Conservation (phyloP, 2,113 vertebrate genomes). For the Hippocampus abdominalis region DNA sequence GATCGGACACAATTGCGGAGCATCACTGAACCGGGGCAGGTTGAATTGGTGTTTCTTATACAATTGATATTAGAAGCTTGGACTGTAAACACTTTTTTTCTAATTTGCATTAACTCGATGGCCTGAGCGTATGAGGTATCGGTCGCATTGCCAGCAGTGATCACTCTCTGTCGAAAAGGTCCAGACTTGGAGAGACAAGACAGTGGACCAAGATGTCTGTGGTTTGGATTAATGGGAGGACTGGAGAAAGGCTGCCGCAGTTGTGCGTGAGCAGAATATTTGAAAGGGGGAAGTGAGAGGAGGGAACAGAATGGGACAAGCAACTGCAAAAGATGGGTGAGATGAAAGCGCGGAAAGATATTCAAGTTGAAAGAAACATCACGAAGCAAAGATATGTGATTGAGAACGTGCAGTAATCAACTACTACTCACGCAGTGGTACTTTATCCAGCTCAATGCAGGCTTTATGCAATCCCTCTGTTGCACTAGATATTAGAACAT, state of each 20-base stretch:
- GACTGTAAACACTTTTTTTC: neutral
- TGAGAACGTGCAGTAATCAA: constrained; percentile 41
- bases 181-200: constrained; percentile 59
- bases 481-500: constrained; percentile 9
- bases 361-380: constrained; percentile 39
- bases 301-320: constrained; percentile 55
- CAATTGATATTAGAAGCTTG: neutral
- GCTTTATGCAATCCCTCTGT: constrained; percentile 13
- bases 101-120: neutral
- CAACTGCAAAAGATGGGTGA: constrained; percentile 50
- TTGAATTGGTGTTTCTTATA: neutral
- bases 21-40: no score
- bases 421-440: constrained; percentile 19
- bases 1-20: neutral
- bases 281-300: constrained; percentile 55
- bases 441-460: constrained; percentile 21
- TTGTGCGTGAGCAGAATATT: constrained; percentile 87
- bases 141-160: constrained; percentile 10
- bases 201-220: constrained; percentile 78
- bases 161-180: constrained; percentile 34
- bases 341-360: constrained; percentile 28
- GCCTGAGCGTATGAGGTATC: neutral
- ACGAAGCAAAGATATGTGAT: constrained; percentile 29
- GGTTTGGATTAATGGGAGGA: constrained; percentile 85
- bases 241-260: constrained; percentile 84